Conservation (phyloP, 2,888 invertebrate species). For the Myathropa florea region DNA sequence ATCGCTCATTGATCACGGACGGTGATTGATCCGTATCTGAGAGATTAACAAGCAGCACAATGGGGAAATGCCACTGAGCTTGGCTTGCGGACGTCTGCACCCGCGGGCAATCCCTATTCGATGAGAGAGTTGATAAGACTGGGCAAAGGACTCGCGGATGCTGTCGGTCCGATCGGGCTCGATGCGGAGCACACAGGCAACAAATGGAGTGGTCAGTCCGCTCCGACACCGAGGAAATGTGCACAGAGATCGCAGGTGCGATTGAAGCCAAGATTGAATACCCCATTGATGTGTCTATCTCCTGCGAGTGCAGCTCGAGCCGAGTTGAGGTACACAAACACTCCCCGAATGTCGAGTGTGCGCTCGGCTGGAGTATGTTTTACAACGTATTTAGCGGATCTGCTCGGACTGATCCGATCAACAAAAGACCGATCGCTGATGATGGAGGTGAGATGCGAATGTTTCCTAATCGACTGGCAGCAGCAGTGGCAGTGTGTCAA, state of each 20-base stretch:
- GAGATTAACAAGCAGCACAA: not conserved
- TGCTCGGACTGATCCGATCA: not conserved
- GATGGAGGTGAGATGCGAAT: conserved; percentile 60
- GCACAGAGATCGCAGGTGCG: conserved; percentile 52
- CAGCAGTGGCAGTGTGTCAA: conserved; percentile 48
- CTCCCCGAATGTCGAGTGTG: conserved; percentile 28
- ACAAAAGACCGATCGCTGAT: conserved; percentile 5
- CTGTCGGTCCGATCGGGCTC: too few relatives aligned
- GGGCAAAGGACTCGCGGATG: not conserved
- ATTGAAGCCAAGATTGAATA: conserved; percentile 51
- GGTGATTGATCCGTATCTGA: conserved; percentile 38
- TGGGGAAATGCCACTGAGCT: not conserved
- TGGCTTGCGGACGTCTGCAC: too few relatives aligned
- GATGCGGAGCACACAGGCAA: not conserved
- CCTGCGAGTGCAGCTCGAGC: not conserved
- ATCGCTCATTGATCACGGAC: conserved; percentile 31
- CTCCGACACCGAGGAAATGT: not conserved
- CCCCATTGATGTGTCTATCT: conserved; percentile 64
- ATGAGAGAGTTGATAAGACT: conserved; percentile 35
- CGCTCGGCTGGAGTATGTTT: not conserved
- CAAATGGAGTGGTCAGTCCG: conserved; percentile 27
- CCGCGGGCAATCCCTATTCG: not conserved
- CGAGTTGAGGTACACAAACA: conserved; percentile 31
- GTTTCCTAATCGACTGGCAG: conserved; percentile 53
- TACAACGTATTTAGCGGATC: not conserved